A percentile compares a stretch with the other conserved stretches of the same genome.
These are phyloP conservation scores for Phengaris alcon DNA, from an alignment of 2,888 invertebrate genomes.

Conservation along the genomic window DNA sequence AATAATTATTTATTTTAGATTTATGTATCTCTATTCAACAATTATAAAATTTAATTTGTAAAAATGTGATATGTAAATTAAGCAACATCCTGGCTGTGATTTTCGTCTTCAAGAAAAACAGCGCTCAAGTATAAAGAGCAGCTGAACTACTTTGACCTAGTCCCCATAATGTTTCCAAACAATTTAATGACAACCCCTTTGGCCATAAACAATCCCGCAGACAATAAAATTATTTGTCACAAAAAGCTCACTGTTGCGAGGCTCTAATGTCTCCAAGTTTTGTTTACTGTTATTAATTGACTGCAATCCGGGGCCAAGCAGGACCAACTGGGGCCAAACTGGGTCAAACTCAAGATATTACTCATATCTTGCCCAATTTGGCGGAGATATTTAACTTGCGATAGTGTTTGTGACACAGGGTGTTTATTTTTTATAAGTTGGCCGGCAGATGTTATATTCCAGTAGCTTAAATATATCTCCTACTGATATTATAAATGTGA, in stretches of 20 bases:
- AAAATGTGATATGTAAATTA: no score
- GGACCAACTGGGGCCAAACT: constrained; percentile 1
- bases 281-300: constrained; percentile 18
- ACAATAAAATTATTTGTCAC: constrained; percentile 10
- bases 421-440: not conserved
- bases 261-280: not conserved
- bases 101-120: no score
- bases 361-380: not conserved
- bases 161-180: no score
- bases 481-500: no score
- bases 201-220: not conserved
- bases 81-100: no score
- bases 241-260: not conserved
- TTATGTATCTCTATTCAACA: no score
- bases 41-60: no score
- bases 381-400: not conserved
- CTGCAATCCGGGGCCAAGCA: constrained; percentile 4
- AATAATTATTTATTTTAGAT: no score
- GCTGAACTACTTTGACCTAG: no score
- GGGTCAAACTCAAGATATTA: constrained; percentile 4
- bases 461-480: no score
- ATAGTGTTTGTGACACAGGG: not conserved
- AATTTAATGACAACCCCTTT: not conserved
- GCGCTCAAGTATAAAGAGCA: no score
- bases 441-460: not conserved